phyloP scores from a whole-genome alignment of 2,113 vertebrate species.

The Daphoenositta chrysoptera region DNA sequence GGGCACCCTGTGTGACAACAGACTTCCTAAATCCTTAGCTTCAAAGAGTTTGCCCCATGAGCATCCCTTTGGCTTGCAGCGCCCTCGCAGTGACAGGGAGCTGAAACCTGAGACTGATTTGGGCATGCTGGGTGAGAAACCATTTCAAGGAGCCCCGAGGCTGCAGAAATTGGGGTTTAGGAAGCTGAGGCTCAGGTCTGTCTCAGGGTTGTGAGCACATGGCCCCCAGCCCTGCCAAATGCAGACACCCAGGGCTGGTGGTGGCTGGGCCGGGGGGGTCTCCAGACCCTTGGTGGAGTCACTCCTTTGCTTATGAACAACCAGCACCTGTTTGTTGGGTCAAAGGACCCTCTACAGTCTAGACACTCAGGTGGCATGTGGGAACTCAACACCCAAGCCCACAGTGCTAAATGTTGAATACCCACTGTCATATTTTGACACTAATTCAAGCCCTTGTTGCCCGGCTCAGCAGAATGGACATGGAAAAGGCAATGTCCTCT shows the following conservation, averaged over 20 bases:
- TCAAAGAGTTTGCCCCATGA: not conserved
- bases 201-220: not conserved
- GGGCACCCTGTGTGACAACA: not conserved
- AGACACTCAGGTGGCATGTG: not conserved
- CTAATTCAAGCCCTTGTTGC: not conserved
- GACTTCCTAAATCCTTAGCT: not conserved
- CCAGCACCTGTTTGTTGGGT: not conserved
- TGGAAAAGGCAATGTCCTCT: not conserved
- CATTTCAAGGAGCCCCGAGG: not conserved
- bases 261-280: not conserved
- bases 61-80: not conserved
- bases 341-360: not conserved
- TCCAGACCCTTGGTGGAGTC: not conserved
- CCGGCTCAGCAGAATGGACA: not conserved
- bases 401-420: not conserved
- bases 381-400: not conserved
- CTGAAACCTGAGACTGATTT: not conserved
- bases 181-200: not conserved
- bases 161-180: not conserved
- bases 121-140: not conserved
- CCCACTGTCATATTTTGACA: not conserved
- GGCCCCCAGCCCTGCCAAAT: fast-evolving
- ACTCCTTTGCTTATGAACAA: not conserved
- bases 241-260: not conserved
- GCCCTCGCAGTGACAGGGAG: not conserved